phyloP scores from a whole-genome alignment of 2,797 vertebrate genomes.

The Fistularia tabacaria region DNA sequence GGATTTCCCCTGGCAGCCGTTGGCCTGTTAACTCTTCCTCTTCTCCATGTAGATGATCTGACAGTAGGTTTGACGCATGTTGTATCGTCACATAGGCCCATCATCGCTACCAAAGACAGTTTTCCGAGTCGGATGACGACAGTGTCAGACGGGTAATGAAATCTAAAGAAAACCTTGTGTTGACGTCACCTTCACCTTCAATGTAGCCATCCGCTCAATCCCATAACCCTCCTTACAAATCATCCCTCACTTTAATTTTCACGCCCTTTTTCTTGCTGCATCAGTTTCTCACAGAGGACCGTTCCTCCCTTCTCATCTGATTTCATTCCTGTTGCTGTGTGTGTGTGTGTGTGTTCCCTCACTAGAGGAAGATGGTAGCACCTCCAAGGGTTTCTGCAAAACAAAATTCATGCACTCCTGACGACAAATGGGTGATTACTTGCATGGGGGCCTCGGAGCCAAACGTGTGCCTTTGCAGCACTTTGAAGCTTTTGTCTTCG shows the following conservation, averaged over 20 bases:
- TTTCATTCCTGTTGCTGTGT: constrained; percentile 6
- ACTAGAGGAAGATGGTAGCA: constrained; percentile 68
- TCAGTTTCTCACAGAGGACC: constrained; percentile 2
- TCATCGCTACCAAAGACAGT: constrained; percentile 75
- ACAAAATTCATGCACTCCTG: constrained; percentile 47
- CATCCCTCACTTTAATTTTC: neutral
- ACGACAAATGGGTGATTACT: constrained; percentile 68
- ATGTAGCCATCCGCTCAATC: constrained; percentile 8
- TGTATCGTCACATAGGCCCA: constrained; percentile 75
- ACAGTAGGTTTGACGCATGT: constrained; percentile 54
- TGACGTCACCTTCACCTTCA: constrained; percentile 12
- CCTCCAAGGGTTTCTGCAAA: constrained; percentile 52
- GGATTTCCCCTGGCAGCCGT: neutral
- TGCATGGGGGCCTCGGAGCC: constrained; percentile 42
- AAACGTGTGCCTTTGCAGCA: constrained; percentile 3
- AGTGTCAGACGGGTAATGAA: constrained; percentile 91
- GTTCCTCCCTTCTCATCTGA: constrained; percentile 10
- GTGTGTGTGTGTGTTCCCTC: constrained; percentile 45
- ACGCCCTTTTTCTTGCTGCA: constrained; percentile 11
- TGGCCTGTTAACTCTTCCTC: constrained; percentile 4
- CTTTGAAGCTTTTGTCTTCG: constrained; percentile 6
- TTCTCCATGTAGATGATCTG: constrained; percentile 7
- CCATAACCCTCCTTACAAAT: neutral
- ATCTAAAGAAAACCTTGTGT: constrained; percentile 26
- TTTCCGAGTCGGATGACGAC: constrained; percentile 91